A percentile compares a stretch with the other conserved stretches of the same genome.
Conservation (phyloP, 2,113 vertebrate genomes). For the Clarias magur region DNA sequence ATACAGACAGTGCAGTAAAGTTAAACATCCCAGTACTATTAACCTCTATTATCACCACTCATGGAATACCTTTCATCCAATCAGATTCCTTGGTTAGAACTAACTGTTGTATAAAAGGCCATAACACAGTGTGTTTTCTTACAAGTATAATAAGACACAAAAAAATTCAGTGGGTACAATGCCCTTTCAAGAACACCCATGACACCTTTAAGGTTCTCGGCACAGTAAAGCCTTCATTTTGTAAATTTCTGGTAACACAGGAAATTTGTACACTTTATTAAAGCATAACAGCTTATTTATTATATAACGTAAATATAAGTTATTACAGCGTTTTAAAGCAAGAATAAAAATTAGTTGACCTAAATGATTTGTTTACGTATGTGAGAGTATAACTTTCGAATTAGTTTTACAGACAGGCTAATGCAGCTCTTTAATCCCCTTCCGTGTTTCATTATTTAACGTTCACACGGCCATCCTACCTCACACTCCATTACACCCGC, state of each 20-base stretch:
- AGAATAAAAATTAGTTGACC: background rate
- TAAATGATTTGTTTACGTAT: background rate
- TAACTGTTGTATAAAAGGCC: no score
- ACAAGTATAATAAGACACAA: no score
- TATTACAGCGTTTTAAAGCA: background rate
- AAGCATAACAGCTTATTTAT: background rate
- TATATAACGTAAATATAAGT: background rate
- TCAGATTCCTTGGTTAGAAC: no score
- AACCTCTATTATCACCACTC: no score
- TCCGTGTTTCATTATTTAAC: conserved; percentile 48
- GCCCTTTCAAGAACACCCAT: no score
- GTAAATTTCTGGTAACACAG: background rate
- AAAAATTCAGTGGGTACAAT: no score
- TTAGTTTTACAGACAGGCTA: conserved; percentile 27
- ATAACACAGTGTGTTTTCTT: no score
- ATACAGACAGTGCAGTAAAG: no score
- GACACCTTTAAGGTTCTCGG: no score
- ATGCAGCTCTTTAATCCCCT: conserved; percentile 32
- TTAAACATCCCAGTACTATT: no score
- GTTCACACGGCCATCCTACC: conserved; percentile 24
- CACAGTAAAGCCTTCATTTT: no score
- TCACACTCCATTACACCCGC: conserved; percentile 44
- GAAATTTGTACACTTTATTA: background rate
- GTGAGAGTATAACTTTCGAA: background rate
- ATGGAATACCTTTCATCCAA: no score